These are phyloP conservation scores for Drosophila nigricruria DNA, from an alignment of 2,888 invertebrate genomes.

Conservation along the genomic window DNA sequence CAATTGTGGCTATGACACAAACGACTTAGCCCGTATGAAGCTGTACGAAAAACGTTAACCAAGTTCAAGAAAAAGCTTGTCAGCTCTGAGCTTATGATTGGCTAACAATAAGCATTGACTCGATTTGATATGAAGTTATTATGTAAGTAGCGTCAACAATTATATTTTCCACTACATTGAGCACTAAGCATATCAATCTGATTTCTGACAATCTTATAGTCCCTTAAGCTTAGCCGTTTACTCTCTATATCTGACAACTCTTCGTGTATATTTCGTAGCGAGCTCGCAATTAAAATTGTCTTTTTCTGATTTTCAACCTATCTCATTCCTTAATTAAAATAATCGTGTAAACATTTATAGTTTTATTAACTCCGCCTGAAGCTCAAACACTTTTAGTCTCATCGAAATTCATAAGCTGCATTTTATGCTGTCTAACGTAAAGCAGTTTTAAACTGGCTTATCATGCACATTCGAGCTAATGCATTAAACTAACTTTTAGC, in stretches of 20 bases:
- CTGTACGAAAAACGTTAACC: background rate
- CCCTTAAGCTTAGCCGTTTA: background rate
- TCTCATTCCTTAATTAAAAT: no score
- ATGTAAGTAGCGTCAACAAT: background rate
- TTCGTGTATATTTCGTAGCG: background rate
- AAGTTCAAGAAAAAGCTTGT: no score
- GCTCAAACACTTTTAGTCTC: background rate
- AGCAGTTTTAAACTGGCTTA: slow-evolving; percentile 6
- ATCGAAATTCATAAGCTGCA: slow-evolving; percentile 1
- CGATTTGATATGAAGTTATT: background rate
- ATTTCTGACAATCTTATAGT: background rate
- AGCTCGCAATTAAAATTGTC: no score
- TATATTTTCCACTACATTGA: background rate
- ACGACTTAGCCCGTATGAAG: background rate
- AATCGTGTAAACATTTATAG: background rate
- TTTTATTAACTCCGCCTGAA: background rate
- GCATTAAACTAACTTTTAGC: slow-evolving; percentile 8
- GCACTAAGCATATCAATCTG: background rate
- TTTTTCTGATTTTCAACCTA: no score
- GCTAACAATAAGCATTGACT: background rate
- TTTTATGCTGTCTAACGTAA: background rate
- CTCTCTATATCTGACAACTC: background rate
- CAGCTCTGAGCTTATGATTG: no score
- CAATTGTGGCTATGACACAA: slow-evolving; percentile 15
- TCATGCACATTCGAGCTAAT: background rate